Evolutionary conservation across 2,888 invertebrate species (phyloP).

Genomic region (Stenotaenia linearis): DNA sequence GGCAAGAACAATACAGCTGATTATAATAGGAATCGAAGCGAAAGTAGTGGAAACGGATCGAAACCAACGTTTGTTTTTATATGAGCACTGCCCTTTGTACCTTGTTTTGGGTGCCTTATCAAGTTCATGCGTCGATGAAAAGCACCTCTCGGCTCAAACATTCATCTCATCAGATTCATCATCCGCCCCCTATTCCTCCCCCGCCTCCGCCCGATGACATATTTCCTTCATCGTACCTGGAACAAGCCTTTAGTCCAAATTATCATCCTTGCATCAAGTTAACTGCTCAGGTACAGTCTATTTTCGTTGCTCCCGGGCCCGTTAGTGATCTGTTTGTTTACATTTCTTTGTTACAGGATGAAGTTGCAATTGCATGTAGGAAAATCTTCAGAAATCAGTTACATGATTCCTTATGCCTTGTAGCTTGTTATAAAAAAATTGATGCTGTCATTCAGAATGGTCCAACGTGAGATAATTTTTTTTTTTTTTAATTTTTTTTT

Average conservation of each 20-base stretch:
- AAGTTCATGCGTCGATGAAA: not conserved
- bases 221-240: not conserved
- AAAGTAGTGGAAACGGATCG: not conserved
- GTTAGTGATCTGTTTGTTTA: not conserved
- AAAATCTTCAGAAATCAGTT: not conserved
- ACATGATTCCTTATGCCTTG: not conserved
- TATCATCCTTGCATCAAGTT: not conserved
- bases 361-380: constrained; percentile 7
- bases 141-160: constrained; percentile 9
- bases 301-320: too few relatives aligned
- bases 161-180: not conserved
- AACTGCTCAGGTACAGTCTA: not conserved
- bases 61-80: not conserved
- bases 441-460: constrained; percentile 39
- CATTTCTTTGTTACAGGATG: not conserved
- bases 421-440: constrained; percentile 10
- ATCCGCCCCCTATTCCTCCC: not conserved
- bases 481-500: not conserved
- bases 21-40: not conserved
- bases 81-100: not conserved
- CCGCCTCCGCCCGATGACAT: not conserved
- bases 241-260: not conserved
- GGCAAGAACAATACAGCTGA: not conserved
- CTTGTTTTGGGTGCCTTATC: not conserved
- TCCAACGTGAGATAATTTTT: constrained; percentile 38